These are phyloP conservation scores for Nasonovia ribisnigri DNA, from an alignment of 2,888 invertebrate species.

Conservation along the genomic window DNA sequence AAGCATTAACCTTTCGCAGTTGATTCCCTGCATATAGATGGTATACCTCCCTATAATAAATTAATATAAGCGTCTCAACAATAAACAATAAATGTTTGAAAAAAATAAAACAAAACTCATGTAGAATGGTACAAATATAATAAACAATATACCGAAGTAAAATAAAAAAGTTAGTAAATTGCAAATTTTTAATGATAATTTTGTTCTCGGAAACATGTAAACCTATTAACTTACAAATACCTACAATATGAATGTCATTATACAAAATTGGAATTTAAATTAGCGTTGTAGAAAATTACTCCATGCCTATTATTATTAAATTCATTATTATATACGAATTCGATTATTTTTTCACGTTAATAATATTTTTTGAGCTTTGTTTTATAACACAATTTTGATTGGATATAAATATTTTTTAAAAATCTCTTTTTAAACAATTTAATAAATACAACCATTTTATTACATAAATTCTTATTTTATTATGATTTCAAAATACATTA, in stretches of 20 bases:
- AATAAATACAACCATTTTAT: background rate
- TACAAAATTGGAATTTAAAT: conserved; percentile 18
- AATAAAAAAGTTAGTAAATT: background rate
- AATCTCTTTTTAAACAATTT: background rate
- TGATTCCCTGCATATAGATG: background rate
- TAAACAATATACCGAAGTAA: background rate
- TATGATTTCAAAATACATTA: background rate
- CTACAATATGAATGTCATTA: conserved; percentile 11
- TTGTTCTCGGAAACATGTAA: background rate
- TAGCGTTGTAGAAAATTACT: conserved; percentile 8
- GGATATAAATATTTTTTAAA: background rate
- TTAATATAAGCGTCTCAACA: background rate
- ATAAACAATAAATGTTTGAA: conserved; percentile 12
- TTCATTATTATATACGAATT: background rate
- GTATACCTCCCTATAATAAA: conserved; percentile 7
- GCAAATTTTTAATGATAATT: background rate
- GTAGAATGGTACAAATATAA: background rate
- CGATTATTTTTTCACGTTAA: background rate
- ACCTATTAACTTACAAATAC: background rate
- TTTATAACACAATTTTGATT: background rate
- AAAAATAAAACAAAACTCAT: conserved; percentile 24
- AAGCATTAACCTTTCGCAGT: conserved; percentile 10
- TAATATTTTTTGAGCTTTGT: background rate
- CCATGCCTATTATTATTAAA: conserved; percentile 29
- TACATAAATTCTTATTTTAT: background rate